Base-by-base conservation (phyloP, 2,888 invertebrate genomes). In the Caradrina clavipalpis region DNA sequence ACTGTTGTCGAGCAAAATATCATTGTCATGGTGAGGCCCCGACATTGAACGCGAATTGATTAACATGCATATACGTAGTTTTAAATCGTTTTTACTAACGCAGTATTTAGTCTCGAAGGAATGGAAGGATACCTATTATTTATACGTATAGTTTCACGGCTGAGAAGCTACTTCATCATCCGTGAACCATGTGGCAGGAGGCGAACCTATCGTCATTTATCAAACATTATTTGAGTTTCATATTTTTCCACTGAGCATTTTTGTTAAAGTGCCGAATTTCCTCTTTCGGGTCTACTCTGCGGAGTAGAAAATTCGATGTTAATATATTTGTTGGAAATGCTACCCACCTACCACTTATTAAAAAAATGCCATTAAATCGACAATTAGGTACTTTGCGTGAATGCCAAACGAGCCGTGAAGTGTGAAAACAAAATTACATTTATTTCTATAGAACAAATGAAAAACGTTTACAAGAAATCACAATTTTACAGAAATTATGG, bases 21-120 rank as follows among this genome's bases (percentile, higher is more conserved):
- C 53, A 60, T 57, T 66, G 71, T 65, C 61, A 62, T 31, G 51
- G 10, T 50, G 59, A 45, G 54, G 64, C 53, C 49, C 42, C 64
- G 81, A 81, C 70, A 80, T 78, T 81, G 78, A 26, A 56, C 54
- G 39, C 59, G 10, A 78, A 78, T 81, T 62, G 50, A 81, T 60
- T 60, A 70, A 62, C 39, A 77, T 49, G 62, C 65, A 63, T 54
- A 21, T 31, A 26, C 26, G 54, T 58, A 17, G 47, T 45, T 17
- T 45, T 60, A 50, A 22, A 55, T 53, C 19, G 64, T 77, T 65
- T 59, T 77, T 76, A 81, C 60, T 65, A 55, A n/a, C 58, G 35
- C 51, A 47, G 31, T 50, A n/a, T 69, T 53, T 60, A 53, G 50
- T 65, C 71, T 77, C 42, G 50, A 62, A 80, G 42, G 31, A 61